Evolutionary conservation across 2,113 vertebrate genomes (phyloP).

Genomic region (Protobothrops flavoviridis): DNA sequence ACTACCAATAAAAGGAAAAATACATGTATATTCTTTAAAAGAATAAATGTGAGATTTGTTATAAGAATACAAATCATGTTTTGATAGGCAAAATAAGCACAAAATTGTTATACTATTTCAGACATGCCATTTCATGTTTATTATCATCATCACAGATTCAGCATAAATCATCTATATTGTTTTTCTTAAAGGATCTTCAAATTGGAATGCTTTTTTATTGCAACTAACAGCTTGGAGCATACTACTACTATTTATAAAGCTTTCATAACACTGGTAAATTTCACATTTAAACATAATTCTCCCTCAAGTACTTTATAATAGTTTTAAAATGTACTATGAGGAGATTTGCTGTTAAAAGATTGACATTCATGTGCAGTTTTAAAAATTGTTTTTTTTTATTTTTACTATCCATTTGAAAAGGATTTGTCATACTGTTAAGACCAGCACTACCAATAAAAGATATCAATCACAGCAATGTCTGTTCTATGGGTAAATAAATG

Average conservation of each 20-base stretch:
- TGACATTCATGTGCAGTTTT: not conserved
- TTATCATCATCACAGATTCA: not conserved
- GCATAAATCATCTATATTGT: conserved; percentile 6
- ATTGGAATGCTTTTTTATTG: conserved; percentile 26
- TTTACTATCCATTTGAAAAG: not conserved
- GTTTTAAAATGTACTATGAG: not conserved
- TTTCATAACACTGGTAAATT: conserved; percentile 1
- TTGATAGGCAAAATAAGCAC: conserved; percentile 8
- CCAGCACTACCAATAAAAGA: not conserved
- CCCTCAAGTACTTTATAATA: not conserved
- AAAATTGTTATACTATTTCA: not conserved
- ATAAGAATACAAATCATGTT: not conserved
- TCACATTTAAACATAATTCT: not conserved
- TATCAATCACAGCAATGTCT: not conserved
- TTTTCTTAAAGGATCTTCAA: conserved; percentile 22
- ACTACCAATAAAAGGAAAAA: not conserved
- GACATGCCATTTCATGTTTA: not conserved
- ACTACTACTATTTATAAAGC: not conserved
- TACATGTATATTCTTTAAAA: not conserved
- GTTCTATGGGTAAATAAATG: not conserved
- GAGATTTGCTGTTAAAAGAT: not conserved
- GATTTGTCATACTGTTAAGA: not conserved
- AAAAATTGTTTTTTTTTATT: not conserved
- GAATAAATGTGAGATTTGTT: conserved; percentile 9
- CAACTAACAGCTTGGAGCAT: conserved; percentile 1